Evolutionary conservation across 2,888 invertebrate species (phyloP), one percentile per base, ranked within the genome.

Genomic region (Drosophila mercatorum): DNA sequence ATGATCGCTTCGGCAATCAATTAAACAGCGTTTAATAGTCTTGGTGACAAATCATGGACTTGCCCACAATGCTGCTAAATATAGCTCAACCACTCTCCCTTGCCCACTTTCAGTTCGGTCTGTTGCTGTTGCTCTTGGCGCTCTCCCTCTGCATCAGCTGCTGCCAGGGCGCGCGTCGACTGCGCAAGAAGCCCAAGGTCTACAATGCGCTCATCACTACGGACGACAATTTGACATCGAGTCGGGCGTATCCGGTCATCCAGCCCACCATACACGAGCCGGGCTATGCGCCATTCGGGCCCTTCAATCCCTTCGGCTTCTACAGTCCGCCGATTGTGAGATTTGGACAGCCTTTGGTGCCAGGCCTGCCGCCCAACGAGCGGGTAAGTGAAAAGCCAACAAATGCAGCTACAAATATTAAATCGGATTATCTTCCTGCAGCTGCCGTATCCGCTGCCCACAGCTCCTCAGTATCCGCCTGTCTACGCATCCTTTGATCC

Each of bases 121-220:
- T 90, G 52, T 41, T 88, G 38, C 61, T 88, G 28, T 66, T 84
- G 36, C 66, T 91, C 11, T 52, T 89, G 51, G 82, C 49, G 68
- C 80, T 63, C 75, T 80, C 65, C 14, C 31, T 87, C 4, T 66
- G 60, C 46, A 34, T 69, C 44, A 70, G 53, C 34, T 58, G 62
- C 28, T 40, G 72, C 14, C 62, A 60, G 6, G 87, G 78, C n/a
- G 90, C 68, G 3, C 81, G 87, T 31, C 77, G 86, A 1, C 63
- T 87, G 43, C 83, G 92, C 36, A 94, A 95, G 72, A 94, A 95
- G 1, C 96, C 96, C 0, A 96, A 95, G 91, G 95, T 96, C 40
- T 96, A 96, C 93, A 96, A 96, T 91, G 96, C 96, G 0, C 94
- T 96, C 64, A 96, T 96, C 90, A 96, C 96, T 4, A 96, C 96